Base-by-base conservation (phyloP, 1,140 invertebrate species). In the Drosophila sp. region DNA sequence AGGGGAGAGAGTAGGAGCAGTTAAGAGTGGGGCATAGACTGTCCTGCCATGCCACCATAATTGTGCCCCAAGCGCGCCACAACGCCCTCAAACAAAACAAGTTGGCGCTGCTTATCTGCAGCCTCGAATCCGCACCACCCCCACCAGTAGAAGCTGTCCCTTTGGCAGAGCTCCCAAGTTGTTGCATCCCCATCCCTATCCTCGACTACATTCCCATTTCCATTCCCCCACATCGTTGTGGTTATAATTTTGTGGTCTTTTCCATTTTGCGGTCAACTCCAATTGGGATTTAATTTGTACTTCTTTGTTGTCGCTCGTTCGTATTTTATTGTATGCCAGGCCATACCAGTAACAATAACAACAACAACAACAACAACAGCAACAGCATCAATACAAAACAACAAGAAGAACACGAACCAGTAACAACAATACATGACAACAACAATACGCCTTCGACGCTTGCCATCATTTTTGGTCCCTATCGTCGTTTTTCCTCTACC, bases 201-300 rank as follows among this genome's bases (percentile, higher is more conserved):
- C 21, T n/a, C n/a, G n/a, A n/a, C n/a, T n/a, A n/a, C n/a, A n/a
- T n/a, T n/a, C 38, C 51, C 46, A n/a, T 18, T 48, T 40, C 46
- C 40, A 3, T n/a, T 43, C 65, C 76, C 65, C 78, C 81, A 81
- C 82, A 82, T 86, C 75, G 81, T 87, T 87, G 82, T 83, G 82
- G 82, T 87, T 87, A 89, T 83, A 87, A 83, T 87, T 87, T 89
- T 89, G 83, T 87, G 82, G 83, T 83, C 82, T 83, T 87, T 89
- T 83, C 79, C 82, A 87, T 87, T 87, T 87, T 87, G 82, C 83
- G 82, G 82, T 87, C 82, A 89, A 87, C 83, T 83, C 82, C 83
- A 87, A 87, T 87, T 87, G 82, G 82, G 83, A 87, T 87, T 87
- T 87, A 87, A 87, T 87, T 87, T 87, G 82, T 87, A 87, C 82